These are phyloP conservation scores for Nymphicus hollandicus DNA, from an alignment of 2,113 vertebrate genomes.

Conservation along the genomic window DNA sequence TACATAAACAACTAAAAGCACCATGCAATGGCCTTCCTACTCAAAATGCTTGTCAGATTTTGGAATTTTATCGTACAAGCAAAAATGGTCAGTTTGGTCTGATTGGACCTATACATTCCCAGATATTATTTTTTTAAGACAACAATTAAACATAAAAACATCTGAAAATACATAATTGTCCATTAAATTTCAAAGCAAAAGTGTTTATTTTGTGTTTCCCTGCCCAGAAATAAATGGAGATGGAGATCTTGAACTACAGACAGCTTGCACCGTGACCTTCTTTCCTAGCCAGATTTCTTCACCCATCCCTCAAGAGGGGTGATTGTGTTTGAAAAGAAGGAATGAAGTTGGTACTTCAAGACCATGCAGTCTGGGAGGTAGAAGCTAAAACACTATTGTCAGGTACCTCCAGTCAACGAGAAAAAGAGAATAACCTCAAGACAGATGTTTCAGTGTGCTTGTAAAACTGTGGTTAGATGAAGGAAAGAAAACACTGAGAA, in stretches of 20 bases:
- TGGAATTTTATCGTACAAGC: not conserved
- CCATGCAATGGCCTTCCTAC: not conserved
- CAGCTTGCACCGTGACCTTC: not conserved
- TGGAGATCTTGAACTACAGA: not conserved
- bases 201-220: not conserved
- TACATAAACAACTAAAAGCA: not conserved
- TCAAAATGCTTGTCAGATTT: not conserved
- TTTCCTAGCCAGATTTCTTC: not conserved
- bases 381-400: not conserved
- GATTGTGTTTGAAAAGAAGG: not conserved
- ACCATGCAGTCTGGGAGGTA: not conserved
- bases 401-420: not conserved
- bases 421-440: not conserved
- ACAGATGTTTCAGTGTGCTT: not conserved
- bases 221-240: not conserved
- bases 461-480: not conserved
- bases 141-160: conserved; percentile 6
- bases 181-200: conserved; percentile 14
- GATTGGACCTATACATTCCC: not conserved
- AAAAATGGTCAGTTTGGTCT: not conserved
- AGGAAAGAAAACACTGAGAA: not conserved
- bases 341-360: not conserved
- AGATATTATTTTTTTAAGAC: conserved; percentile 1
- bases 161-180: conserved; percentile 17
- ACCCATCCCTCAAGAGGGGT: not conserved